Percentiles rank a stretch among this genome's conserved stretches.
Conservation (phyloP, 1,140 invertebrate genomes). For the Pararge aegeria region DNA sequence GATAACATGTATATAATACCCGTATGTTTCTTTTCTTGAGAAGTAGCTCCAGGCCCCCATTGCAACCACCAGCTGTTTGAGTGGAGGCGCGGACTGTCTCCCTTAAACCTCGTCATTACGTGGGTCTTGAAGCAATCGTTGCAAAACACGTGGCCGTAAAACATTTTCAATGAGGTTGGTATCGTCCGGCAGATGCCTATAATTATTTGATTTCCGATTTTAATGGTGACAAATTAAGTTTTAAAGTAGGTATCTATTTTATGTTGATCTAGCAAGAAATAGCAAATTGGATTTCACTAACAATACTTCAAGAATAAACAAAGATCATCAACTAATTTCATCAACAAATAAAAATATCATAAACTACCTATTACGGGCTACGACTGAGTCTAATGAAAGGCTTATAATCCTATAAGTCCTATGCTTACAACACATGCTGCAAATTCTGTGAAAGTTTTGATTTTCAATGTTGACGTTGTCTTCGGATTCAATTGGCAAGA, state of each 20-base stretch:
- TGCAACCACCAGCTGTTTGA: conserved; percentile 70
- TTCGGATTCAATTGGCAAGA: conserved; percentile 53
- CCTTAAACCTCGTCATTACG: conserved; percentile 48
- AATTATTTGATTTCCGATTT: not conserved
- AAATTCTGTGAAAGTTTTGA: conserved; percentile 63
- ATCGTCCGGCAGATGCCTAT: conserved; percentile 60
- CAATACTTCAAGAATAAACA: no score
- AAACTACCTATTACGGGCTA: no score
- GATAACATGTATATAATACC: conserved; percentile 4
- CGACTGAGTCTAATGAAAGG: no score
- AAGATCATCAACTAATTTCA: no score
- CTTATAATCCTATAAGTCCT: no score
- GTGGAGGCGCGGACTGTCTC: conserved; percentile 44
- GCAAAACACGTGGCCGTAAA: conserved; percentile 69
- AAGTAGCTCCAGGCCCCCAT: conserved; percentile 45
- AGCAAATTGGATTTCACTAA: no score
- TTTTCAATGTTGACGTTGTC: conserved; percentile 66
- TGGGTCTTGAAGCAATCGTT: conserved; percentile 63
- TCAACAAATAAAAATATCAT: no score
- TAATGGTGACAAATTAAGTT: no score
- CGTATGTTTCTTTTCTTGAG: conserved; percentile 29
- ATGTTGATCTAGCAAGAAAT: no score
- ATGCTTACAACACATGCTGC: conserved; percentile 70
- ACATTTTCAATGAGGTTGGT: conserved; percentile 61
- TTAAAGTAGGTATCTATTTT: not conserved